Conservation (phyloP, 1,140 invertebrate species). For the Polyergus mexicanus region DNA sequence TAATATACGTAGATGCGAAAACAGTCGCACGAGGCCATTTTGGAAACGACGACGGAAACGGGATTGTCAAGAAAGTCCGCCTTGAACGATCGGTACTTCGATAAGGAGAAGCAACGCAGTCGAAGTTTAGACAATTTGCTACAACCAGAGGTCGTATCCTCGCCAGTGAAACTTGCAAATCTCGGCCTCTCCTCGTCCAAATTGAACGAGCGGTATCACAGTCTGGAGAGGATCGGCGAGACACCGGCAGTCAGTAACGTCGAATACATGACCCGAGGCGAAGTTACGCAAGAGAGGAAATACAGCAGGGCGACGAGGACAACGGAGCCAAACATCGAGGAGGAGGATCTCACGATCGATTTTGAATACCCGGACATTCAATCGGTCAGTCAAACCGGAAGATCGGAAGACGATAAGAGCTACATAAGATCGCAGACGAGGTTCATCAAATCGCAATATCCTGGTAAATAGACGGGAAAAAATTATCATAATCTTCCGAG, state of each 20-base stretch:
- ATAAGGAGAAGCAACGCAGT: conserved; percentile 93
- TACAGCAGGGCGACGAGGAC: conserved; percentile 85
- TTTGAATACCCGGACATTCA: conserved; percentile 90
- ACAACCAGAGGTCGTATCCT: conserved; percentile 85
- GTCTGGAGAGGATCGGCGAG: conserved; percentile 91
- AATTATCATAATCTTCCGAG: background rate
- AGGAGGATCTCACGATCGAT: conserved; percentile 88
- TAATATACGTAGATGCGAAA: conserved; percentile 86
- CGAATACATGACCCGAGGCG: conserved; percentile 88
- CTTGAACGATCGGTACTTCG: conserved; percentile 95
- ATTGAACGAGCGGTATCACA: conserved; percentile 95
- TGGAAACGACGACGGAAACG: conserved; percentile 85
- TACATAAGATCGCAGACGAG: conserved; percentile 88
- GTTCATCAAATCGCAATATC: conserved; percentile 95
- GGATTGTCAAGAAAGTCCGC: conserved; percentile 94
- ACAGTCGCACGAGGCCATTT: conserved; percentile 90
- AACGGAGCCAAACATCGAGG: conserved; percentile 86
- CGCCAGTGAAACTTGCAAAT: conserved; percentile 88
- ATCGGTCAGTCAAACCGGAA: conserved; percentile 88
- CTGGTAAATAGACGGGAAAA: conserved; percentile 86
- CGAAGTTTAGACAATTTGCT: conserved; percentile 94
- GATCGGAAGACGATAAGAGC: conserved; percentile 89
- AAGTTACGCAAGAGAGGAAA: conserved; percentile 84
- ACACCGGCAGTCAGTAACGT: conserved; percentile 84
- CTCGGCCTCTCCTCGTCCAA: conserved; percentile 93